Percentiles rank a stretch among this genome's conserved stretches.
Evolutionary conservation across 2,888 invertebrate species (phyloP).

Genomic region (Heliconius ethilla): DNA sequence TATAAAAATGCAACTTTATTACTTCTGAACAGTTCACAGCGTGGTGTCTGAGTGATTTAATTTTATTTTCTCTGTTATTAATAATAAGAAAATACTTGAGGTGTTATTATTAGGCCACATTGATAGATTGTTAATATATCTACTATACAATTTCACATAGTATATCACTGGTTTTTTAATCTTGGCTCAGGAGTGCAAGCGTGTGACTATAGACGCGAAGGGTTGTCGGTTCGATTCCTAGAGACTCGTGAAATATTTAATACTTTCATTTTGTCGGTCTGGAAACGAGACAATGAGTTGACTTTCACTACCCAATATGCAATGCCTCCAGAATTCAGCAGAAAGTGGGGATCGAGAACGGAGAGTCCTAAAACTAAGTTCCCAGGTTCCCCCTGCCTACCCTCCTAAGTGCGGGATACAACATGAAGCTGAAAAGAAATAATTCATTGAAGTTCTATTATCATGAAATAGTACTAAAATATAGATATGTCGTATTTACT

Average conservation of each 20-base stretch:
- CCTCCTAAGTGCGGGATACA: neutral
- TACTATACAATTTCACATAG: neutral
- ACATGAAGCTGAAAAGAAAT: neutral
- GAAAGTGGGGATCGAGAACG: neutral
- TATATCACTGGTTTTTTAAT: no score
- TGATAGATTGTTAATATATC: neutral
- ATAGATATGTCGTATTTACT: neutral
- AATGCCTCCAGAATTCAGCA: neutral
- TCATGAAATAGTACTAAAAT: no score
- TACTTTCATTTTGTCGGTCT: neutral
- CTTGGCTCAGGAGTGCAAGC: neutral
- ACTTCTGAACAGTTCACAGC: slow-evolving; percentile 7
- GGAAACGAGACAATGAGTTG: neutral
- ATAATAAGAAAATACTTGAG: neutral
- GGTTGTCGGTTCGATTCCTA: neutral
- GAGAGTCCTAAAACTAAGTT: neutral
- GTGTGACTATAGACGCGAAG: neutral
- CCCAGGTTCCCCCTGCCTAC: neutral
- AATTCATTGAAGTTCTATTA: neutral
- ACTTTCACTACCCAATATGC: neutral
- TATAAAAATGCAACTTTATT: slow-evolving; percentile 19
- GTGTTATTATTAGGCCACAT: neutral
- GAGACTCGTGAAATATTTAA: neutral
- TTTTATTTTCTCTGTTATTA: slow-evolving; percentile 6
- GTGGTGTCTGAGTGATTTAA: neutral